Evolutionary conservation across 1,140 invertebrate genomes (phyloP).

Genomic region (Tyrophagus putrescentiae): DNA sequence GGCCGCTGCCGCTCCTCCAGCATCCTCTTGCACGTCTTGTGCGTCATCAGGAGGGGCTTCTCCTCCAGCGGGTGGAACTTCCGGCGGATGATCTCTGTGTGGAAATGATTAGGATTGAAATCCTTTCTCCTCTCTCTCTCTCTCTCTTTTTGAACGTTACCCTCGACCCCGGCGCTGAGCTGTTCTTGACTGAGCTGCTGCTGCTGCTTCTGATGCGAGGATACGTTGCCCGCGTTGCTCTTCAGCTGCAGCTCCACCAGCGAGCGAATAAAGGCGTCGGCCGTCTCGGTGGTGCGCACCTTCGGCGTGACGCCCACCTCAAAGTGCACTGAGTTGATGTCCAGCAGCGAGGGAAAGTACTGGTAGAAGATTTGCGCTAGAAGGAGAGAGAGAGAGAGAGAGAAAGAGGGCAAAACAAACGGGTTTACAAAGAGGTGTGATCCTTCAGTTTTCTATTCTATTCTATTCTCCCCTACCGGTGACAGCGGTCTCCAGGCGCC

Average conservation of each 20-base stretch:
- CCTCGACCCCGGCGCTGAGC: neutral
- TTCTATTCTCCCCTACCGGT: conserved; percentile 19
- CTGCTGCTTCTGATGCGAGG: neutral
- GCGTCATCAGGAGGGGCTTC: conserved; percentile 7
- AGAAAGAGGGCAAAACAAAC: neutral
- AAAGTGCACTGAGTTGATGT: conserved; percentile 18
- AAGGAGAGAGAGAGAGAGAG: neutral
- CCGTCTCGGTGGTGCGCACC: conserved; percentile 24
- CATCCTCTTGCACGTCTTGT: conserved; percentile 9
- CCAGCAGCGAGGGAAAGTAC: conserved; percentile 20
- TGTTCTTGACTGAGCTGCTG: too few species aligned
- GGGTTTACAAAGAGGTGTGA: neutral
- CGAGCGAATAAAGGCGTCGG: conserved; percentile 24
- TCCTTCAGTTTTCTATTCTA: neutral
- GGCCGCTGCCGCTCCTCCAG: neutral
- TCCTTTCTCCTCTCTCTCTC: too few species aligned
- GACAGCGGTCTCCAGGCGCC: conserved; percentile 19
- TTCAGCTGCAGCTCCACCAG: conserved; percentile 12
- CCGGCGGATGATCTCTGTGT: neutral
- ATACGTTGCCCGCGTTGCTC: neutral
- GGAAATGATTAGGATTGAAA: neutral
- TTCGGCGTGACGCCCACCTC: conserved; percentile 24
- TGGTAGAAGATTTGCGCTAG: conserved; percentile 20
- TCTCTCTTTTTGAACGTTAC: too few species aligned
- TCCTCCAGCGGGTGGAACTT: neutral